Conservation (phyloP, 2,888 invertebrate species). For the Linyphia triangularis region DNA sequence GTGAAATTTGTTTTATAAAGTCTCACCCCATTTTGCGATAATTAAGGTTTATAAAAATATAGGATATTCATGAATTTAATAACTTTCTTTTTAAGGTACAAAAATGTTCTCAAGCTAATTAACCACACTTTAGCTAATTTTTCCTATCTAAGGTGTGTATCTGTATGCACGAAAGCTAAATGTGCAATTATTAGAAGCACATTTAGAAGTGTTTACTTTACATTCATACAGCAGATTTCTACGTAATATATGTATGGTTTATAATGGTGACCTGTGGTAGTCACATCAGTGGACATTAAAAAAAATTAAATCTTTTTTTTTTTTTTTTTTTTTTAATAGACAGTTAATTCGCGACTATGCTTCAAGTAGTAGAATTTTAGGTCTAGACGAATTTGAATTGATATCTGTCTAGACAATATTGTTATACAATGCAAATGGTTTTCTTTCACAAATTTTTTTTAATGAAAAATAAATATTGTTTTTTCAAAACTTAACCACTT, state of each 20-base stretch:
- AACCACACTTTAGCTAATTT: constrained; percentile 16
- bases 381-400: neutral
- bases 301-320: neutral
- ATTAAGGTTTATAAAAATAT: neutral
- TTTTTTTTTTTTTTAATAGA: neutral
- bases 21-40: constrained; percentile 48
- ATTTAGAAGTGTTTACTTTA: constrained; percentile 49
- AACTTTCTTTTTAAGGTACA: neutral
- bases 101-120: neutral
- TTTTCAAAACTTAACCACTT: too few relatives aligned
- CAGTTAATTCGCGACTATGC: neutral
- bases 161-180: constrained; percentile 16
- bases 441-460: neutral
- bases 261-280: constrained; percentile 57
- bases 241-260: constrained; percentile 49
- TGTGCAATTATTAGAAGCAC: constrained; percentile 31
- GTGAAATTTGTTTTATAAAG: constrained; percentile 9
- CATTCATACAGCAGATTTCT: constrained; percentile 43
- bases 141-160: constrained; percentile 23
- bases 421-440: neutral
- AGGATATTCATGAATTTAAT: neutral
- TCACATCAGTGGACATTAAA: constrained; percentile 7
- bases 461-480: neutral
- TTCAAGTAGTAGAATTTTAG: neutral
- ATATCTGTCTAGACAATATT: neutral